phyloP scores from a whole-genome alignment of 1,140 invertebrate species.

The Saccostrea cuccullata region DNA sequence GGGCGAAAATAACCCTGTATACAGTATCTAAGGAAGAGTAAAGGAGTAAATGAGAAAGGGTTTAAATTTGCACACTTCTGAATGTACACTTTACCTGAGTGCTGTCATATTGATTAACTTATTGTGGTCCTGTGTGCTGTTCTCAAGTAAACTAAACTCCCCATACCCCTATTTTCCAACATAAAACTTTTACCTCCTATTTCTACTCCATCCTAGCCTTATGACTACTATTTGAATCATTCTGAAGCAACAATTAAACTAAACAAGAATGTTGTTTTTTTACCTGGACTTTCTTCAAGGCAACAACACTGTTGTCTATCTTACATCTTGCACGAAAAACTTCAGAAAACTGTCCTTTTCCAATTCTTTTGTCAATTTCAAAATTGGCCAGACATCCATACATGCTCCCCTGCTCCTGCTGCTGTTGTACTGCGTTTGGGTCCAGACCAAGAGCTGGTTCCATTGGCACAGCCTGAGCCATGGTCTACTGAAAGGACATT shows the following conservation, averaged over 20 bases:
- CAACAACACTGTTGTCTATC: conserved; percentile 79
- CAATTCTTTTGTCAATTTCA: conserved; percentile 83
- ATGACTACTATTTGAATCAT: too few species aligned
- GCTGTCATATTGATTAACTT: too few species aligned
- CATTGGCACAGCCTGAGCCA: conserved; percentile 47
- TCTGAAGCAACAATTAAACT: conserved; percentile 45
- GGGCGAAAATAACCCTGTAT: too few species aligned
- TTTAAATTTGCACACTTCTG: too few species aligned
- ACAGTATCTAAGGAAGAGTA: too few species aligned
- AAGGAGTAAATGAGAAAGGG: too few species aligned
- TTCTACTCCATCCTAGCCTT: too few species aligned
- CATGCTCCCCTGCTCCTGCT: conserved; percentile 61
- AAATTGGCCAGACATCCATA: conserved; percentile 80
- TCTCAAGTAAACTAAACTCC: too few species aligned
- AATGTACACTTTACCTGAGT: too few species aligned
- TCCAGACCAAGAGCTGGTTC: conserved; percentile 38
- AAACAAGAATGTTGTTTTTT: conserved; percentile 19
- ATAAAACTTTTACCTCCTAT: too few species aligned
- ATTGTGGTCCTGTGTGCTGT: too few species aligned
- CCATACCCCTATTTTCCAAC: too few species aligned
- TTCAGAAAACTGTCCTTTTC: conserved; percentile 84
- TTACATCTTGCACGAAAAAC: conserved; percentile 77
- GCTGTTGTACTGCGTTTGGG: conserved; percentile 31
- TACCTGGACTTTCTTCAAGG: conserved; percentile 84
- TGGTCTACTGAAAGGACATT: not conserved